Evolutionary conservation across 1,140 invertebrate genomes (phyloP).

Genomic region (Tetragonula clypearis): DNA sequence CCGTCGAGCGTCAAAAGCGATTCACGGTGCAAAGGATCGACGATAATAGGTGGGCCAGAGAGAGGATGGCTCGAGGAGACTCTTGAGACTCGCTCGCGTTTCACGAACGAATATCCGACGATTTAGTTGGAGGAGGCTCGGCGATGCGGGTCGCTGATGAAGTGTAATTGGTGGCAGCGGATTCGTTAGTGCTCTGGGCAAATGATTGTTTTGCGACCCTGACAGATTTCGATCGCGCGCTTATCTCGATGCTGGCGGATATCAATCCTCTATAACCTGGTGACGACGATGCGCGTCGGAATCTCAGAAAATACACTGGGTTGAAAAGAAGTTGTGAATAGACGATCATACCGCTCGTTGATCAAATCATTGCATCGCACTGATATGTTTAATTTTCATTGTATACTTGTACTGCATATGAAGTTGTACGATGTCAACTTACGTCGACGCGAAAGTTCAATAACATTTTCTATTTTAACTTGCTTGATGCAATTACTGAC

Average conservation of each 20-base stretch:
- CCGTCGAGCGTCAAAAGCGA: constrained; percentile 15
- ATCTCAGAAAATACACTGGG: no score
- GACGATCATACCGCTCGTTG: no score
- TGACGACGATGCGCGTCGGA: no score
- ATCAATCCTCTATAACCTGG: constrained; percentile 23
- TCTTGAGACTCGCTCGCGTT: constrained; percentile 15
- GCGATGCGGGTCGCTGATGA: not conserved
- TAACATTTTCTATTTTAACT: no score
- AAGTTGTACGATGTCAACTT: no score
- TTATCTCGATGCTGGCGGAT: not conserved
- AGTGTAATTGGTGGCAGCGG: not conserved
- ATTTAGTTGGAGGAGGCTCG: not conserved
- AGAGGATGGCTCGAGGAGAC: not conserved
- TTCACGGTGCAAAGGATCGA: constrained; percentile 21
- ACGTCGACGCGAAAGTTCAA: no score
- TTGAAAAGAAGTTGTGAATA: no score
- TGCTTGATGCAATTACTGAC: no score
- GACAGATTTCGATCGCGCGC: not conserved
- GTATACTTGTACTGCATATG: no score
- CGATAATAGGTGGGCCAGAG: not conserved
- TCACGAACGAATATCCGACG: not conserved
- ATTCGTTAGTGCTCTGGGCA: not conserved
- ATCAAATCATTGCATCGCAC: no score
- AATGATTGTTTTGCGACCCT: no score
- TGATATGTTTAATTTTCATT: no score